These are phyloP conservation scores for Mesocentrotus franciscanus DNA, from an alignment of 53 echinoderm and acorn worm species.

Conservation along the genomic window DNA sequence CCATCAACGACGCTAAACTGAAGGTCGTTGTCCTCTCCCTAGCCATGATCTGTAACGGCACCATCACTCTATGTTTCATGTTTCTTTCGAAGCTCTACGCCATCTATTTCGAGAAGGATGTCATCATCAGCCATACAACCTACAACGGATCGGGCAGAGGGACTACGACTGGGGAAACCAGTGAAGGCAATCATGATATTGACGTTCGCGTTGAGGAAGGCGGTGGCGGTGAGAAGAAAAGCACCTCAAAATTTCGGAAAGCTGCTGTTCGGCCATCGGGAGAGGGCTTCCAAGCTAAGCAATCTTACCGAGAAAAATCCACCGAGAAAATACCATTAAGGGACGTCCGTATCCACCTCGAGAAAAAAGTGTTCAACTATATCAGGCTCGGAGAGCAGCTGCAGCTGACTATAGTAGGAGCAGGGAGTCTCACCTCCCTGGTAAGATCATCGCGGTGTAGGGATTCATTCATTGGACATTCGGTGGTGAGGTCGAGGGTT, in stretches of 20 bases:
- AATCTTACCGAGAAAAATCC: not conserved
- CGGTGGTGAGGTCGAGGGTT: not conserved
- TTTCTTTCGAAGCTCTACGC: slow-evolving; percentile 93
- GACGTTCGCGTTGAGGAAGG: not conserved
- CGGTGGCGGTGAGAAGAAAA: not conserved
- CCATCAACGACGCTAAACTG: slow-evolving; percentile 72
- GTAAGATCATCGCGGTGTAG: not conserved
- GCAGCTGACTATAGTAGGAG: not conserved
- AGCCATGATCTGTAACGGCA: slow-evolving; percentile 89
- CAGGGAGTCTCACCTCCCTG: too few species aligned
- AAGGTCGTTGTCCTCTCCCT: slow-evolving; percentile 78
- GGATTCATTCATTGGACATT: not conserved
- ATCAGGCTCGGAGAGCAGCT: slow-evolving; percentile 41
- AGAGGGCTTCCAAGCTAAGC: not conserved
- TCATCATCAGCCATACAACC: slow-evolving; percentile 66
- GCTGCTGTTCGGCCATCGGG: slow-evolving; percentile 6
- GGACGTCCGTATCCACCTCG: not conserved
- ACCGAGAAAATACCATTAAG: not conserved
- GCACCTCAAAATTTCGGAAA: not conserved
- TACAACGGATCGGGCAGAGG: not conserved
- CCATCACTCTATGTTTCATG: slow-evolving; percentile 86
- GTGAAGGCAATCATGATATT: not conserved
- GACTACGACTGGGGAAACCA: not conserved
- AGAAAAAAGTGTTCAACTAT: slow-evolving; percentile 20
- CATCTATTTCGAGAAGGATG: slow-evolving; percentile 89